phyloP scores from a whole-genome alignment of 2,888 invertebrate species.

The Candidula unifasciata region DNA sequence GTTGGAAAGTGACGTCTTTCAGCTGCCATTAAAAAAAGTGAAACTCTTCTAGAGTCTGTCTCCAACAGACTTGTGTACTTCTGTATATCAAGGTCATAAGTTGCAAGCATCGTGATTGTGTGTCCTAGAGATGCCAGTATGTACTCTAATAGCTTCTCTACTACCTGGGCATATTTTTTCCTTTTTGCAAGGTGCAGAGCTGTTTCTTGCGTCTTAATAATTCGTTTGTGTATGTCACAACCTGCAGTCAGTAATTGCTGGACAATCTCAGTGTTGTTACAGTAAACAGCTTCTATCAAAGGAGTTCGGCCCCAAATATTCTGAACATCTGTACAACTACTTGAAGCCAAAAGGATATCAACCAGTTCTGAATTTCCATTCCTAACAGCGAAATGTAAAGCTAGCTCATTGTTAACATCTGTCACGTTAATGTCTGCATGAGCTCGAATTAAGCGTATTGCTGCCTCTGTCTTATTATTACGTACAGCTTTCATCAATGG shows the following conservation, averaged over 20 bases:
- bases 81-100: slow-evolving; percentile 74
- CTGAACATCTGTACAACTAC: slow-evolving; percentile 74
- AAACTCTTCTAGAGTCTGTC: slow-evolving; percentile 66
- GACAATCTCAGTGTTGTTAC: slow-evolving; percentile 75
- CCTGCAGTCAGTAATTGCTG: slow-evolving; percentile 67
- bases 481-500: slow-evolving; percentile 76
- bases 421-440: slow-evolving; percentile 74
- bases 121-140: slow-evolving; percentile 74
- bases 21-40: slow-evolving; percentile 72
- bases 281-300: slow-evolving; percentile 76
- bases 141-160: slow-evolving; percentile 70
- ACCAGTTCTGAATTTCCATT: slow-evolving; percentile 73
- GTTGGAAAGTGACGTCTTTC: slow-evolving; percentile 73
- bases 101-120: slow-evolving; percentile 71
- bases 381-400: slow-evolving; percentile 74
- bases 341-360: slow-evolving; percentile 70
- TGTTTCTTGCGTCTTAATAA: slow-evolving; percentile 75
- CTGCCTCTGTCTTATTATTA: slow-evolving; percentile 75
- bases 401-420: slow-evolving; percentile 75
- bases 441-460: slow-evolving; percentile 69
- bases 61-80: slow-evolving; percentile 73
- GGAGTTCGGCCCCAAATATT: slow-evolving; percentile 77
- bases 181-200: slow-evolving; percentile 76
- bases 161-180: slow-evolving; percentile 74
- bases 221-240: slow-evolving; percentile 74